Conservation (phyloP, 2,113 vertebrate genomes). For the Elachura formosa region DNA sequence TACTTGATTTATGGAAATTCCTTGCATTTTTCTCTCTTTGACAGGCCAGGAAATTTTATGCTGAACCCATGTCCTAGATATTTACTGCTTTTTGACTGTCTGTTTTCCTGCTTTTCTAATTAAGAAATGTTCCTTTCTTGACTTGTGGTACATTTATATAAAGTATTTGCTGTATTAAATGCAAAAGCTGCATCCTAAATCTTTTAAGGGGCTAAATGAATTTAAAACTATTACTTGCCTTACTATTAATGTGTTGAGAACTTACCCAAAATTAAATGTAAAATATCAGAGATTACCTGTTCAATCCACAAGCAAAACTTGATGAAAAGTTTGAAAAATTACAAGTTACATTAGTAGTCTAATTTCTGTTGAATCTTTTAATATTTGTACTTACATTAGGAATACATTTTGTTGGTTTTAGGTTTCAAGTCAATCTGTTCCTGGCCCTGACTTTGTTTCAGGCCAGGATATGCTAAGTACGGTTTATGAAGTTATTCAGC, state of each 20-base stretch:
- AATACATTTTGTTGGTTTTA: constrained; percentile 31
- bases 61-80: background rate
- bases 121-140: background rate
- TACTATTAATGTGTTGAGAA: background rate
- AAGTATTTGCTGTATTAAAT: background rate
- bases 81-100: background rate
- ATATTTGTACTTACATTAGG: background rate
- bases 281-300: background rate
- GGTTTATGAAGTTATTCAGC: constrained; percentile 75
- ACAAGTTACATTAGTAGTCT: background rate
- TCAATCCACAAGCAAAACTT: background rate
- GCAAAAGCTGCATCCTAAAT: background rate
- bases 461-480: constrained; percentile 62
- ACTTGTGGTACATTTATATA: background rate
- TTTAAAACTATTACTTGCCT: background rate
- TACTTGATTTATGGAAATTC: background rate
- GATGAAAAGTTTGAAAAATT: background rate
- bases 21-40: background rate
- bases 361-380: background rate
- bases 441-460: constrained; percentile 24
- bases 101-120: background rate
- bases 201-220: background rate
- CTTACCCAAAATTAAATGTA: background rate
- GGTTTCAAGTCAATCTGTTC: constrained; percentile 48
- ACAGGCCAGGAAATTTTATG: background rate